These are phyloP conservation scores for Anagyrus pseudococci DNA, from an alignment of 2,888 invertebrate genomes.

Conservation along the genomic window DNA sequence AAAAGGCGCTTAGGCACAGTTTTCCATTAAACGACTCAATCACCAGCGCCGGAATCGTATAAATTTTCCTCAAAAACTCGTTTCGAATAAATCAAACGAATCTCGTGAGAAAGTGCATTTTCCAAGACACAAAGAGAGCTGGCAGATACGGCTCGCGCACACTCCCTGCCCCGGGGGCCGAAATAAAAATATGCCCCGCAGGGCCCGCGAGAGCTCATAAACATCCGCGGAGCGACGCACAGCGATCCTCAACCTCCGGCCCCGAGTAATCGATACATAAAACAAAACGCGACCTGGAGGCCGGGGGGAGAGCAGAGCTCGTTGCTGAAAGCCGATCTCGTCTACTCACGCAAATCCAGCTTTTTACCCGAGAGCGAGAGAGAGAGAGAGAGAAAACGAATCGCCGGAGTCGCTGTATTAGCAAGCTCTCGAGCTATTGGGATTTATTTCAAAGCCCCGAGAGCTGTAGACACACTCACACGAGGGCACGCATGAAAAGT, in stretches of 20 bases:
- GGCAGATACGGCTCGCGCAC: no score
- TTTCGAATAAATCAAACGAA: slow-evolving; percentile 6
- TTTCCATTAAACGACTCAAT: background rate
- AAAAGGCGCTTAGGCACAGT: no score
- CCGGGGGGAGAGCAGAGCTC: no score
- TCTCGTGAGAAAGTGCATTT: slow-evolving; percentile 19
- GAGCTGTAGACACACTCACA: background rate
- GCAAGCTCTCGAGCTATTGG: background rate
- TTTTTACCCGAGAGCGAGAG: background rate
- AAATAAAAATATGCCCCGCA: background rate
- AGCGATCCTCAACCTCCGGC: background rate
- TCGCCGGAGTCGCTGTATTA: background rate
- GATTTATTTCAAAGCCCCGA: slow-evolving; percentile 16
- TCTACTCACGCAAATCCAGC: background rate
- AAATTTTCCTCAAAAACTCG: background rate
- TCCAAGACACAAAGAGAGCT: no score
- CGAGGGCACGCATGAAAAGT: slow-evolving; percentile 14
- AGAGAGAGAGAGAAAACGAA: background rate
- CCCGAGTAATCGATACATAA: background rate
- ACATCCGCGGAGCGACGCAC: background rate
- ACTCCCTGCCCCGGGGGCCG: no score
- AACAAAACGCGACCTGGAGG: no score
- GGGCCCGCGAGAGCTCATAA: background rate
- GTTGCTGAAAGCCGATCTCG: no score
- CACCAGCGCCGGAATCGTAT: background rate